Conservation (phyloP, 2,888 invertebrate genomes). For the Hypena proboscidalis region DNA sequence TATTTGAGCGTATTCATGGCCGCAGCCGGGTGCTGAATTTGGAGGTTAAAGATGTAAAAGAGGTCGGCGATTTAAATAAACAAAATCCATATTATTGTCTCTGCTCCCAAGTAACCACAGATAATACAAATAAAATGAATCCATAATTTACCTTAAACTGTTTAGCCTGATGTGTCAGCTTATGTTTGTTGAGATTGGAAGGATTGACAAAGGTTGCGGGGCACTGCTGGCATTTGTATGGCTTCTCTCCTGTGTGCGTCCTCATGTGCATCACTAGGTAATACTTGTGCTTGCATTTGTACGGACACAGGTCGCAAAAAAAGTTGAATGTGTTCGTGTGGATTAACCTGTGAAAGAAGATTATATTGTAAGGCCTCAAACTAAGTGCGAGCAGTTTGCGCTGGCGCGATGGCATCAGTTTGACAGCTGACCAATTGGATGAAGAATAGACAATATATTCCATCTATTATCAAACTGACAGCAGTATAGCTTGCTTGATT, state of each 20-base stretch:
- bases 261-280: constrained; percentile 85
- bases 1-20: no score
- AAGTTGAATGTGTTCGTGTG: constrained; percentile 81
- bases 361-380: no score
- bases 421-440: no score
- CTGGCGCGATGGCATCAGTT: no score
- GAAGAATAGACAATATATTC: no score
- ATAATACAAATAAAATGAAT: not conserved
- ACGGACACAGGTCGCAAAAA: constrained; percentile 81
- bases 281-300: constrained; percentile 81
- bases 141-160: constrained; percentile 68
- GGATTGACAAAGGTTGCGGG: constrained; percentile 87
- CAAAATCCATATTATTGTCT: no score
- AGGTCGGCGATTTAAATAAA: no score
- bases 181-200: constrained; percentile 88
- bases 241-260: constrained; percentile 80
- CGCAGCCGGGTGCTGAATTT: no score
- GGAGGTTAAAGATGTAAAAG: no score
- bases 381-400: no score
- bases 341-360: constrained; percentile 63
- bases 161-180: constrained; percentile 84
- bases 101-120: not conserved
- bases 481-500: no score
- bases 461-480: no score
- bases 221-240: constrained; percentile 80